Percentiles rank a stretch among this genome's conserved stretches.
Evolutionary conservation across 2,113 vertebrate genomes (phyloP).

Genomic region (Cryptomyrus ogoouensis): DNA sequence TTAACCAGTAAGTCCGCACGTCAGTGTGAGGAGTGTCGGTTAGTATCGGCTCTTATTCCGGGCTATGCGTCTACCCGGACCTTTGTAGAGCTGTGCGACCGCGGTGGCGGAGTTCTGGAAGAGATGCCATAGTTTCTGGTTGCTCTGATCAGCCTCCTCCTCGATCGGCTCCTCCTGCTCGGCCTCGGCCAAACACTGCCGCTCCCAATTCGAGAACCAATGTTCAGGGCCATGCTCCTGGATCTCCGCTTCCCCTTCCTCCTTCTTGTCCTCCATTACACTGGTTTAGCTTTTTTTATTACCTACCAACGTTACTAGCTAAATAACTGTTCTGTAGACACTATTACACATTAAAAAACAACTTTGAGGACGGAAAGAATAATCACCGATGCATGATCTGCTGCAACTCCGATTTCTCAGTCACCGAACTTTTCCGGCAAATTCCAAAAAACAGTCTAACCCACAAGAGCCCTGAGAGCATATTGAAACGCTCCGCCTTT

Average conservation of each 20-base stretch:
- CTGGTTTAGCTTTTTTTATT: conserved; percentile 14
- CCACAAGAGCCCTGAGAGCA: conserved; percentile 65
- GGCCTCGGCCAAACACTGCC: conserved; percentile 87
- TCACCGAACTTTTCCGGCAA: not conserved
- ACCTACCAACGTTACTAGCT: not conserved
- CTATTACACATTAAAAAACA: not conserved
- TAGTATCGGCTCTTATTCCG: not conserved
- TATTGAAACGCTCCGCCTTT: conserved; percentile 44
- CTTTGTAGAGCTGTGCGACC: conserved; percentile 96
- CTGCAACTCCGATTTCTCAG: conserved; percentile 7
- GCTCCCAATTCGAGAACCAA: conserved; percentile 97
- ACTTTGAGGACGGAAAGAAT: not conserved
- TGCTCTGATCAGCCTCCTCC: conserved; percentile 80
- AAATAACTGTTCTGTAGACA: not conserved
- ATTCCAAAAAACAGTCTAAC: conserved; percentile 47
- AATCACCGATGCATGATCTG: conserved; percentile 19
- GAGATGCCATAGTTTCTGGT: conserved; percentile 91
- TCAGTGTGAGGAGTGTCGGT: not conserved
- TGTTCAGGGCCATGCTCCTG: conserved; percentile 95
- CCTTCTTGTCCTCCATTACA: conserved; percentile 82
- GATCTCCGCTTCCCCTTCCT: conserved; percentile 87
- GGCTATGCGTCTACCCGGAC: conserved; percentile 45
- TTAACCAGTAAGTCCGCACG: not conserved
- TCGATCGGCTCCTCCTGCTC: conserved; percentile 76
- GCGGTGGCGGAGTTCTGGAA: conserved; percentile 90